phyloP scores from a whole-genome alignment of 2,888 invertebrate genomes.

The Idaea aversata region DNA sequence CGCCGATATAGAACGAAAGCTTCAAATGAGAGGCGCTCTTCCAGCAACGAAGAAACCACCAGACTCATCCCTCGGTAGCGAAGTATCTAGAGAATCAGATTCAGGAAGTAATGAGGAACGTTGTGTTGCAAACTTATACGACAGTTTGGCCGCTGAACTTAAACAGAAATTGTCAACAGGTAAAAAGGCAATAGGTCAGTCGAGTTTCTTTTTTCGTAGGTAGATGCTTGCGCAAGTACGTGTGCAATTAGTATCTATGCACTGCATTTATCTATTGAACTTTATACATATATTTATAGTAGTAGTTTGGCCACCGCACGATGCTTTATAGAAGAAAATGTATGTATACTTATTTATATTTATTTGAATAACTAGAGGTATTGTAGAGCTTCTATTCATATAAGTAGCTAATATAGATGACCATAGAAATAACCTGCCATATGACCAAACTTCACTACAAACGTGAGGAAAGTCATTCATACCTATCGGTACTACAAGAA shows the following conservation, averaged over 20 bases:
- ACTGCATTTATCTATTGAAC: conserved; percentile 32
- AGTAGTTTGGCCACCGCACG: not conserved
- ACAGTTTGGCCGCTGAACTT: conserved; percentile 94
- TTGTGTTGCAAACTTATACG: conserved; percentile 89
- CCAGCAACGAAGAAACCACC: conserved; percentile 82
- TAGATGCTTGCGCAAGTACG: conserved; percentile 37
- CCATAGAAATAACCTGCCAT: not conserved
- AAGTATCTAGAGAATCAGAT: conserved; percentile 85
- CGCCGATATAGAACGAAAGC: conserved; percentile 85
- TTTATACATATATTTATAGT: not conserved
- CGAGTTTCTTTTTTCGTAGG: conserved; percentile 46
- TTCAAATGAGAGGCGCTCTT: conserved; percentile 78
- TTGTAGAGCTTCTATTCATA: not conserved
- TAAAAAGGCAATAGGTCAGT: conserved; percentile 77
- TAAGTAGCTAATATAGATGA: not conserved
- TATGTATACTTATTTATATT: conserved; percentile 5
- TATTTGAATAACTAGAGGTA: not conserved
- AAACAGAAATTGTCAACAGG: conserved; percentile 82
- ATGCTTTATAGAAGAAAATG: not conserved
- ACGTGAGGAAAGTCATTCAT: not conserved
- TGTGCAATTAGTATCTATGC: conserved; percentile 35
- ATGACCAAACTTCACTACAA: not conserved
- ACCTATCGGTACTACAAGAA: not conserved
- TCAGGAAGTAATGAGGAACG: conserved; percentile 86
- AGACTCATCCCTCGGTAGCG: conserved; percentile 88